Percentiles rank a stretch among this genome's conserved stretches.
phyloP scores from a whole-genome alignment of 2,113 vertebrate genomes.

The Xenopus borealis region DNA sequence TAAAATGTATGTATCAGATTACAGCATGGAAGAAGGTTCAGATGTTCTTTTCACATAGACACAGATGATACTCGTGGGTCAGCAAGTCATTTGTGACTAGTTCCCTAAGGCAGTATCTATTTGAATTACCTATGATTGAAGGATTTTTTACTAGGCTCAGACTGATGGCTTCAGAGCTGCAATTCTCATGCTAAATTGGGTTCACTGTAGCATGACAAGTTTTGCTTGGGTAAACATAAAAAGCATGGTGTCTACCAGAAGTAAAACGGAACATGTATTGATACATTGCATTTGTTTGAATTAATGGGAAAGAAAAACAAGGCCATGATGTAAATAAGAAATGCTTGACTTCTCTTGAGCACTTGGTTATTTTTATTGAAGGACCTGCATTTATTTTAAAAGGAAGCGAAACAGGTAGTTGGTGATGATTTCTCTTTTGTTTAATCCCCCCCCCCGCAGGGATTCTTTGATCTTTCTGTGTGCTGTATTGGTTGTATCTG shows the following conservation, averaged over 20 bases:
- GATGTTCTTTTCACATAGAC: neutral
- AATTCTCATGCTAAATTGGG: constrained; percentile 45
- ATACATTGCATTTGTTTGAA: constrained; percentile 35
- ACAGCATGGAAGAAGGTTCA: constrained; percentile 18
- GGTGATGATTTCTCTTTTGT: no score
- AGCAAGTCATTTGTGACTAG: constrained; percentile 35
- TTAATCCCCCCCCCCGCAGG: no score
- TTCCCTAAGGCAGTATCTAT: constrained; percentile 34
- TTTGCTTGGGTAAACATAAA: constrained; percentile 43
- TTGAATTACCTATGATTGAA: constrained; percentile 33
- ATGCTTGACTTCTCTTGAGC: constrained; percentile 6
- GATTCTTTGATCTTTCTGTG: no score
- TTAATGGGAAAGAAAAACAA: constrained; percentile 22
- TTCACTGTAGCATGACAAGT: constrained; percentile 43
- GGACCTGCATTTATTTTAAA: no score
- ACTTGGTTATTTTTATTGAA: neutral
- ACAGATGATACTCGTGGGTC: constrained; percentile 30
- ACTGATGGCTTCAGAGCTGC: constrained; percentile 29
- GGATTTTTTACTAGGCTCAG: constrained; percentile 30
- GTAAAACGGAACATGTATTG: constrained; percentile 36
- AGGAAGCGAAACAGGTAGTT: no score
- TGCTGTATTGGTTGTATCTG: no score
- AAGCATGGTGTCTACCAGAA: constrained; percentile 36
- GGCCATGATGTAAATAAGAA: constrained; percentile 16
- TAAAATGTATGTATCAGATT: no score